These are phyloP conservation scores for Drosophila pectinifera DNA, from an alignment of 1,140 invertebrate species.

Conservation along the genomic window DNA sequence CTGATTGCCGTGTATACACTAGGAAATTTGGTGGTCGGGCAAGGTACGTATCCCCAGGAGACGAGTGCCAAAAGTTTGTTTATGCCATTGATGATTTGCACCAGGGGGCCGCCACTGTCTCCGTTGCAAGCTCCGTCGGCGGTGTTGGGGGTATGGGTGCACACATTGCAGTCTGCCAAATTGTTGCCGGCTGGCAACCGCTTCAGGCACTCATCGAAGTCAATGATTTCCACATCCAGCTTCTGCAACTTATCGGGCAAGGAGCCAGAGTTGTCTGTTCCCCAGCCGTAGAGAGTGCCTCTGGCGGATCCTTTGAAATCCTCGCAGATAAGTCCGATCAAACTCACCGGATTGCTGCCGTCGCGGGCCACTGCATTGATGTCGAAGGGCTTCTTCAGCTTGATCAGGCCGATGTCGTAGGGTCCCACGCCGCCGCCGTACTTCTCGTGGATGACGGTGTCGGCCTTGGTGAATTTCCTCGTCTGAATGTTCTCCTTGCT, in stretches of 20 bases:
- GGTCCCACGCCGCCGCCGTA: conserved; percentile 86
- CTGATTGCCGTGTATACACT: conserved; percentile 88
- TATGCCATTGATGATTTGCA: no score
- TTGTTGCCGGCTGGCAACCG: conserved; percentile 35
- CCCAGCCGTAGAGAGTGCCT: no score
- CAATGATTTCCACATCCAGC: conserved; percentile 77
- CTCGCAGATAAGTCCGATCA: no score
- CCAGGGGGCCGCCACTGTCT: conserved; percentile 88
- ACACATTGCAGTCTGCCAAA: conserved; percentile 85
- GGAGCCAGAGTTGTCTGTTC: conserved; percentile 78
- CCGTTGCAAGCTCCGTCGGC: conserved; percentile 87
- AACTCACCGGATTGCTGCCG: conserved; percentile 84
- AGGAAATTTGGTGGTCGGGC: conserved; percentile 87
- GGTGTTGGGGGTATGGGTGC: conserved; percentile 86
- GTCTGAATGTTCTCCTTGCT: conserved; percentile 64
- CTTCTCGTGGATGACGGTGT: conserved; percentile 84
- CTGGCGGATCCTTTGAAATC: no score
- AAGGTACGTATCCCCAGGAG: conserved; percentile 90
- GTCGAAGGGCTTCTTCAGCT: conserved; percentile 85
- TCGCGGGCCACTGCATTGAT: conserved; percentile 81
- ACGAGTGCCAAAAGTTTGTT: no score
- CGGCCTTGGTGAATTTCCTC: conserved; percentile 11
- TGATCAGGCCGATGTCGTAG: conserved; percentile 88
- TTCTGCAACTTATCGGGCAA: conserved; percentile 81
- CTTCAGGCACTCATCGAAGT: conserved; percentile 40